A percentile compares a stretch with the other conserved stretches of the same genome.
phyloP scores from a whole-genome alignment of 2,888 invertebrate genomes.

The Eulithis testata region DNA sequence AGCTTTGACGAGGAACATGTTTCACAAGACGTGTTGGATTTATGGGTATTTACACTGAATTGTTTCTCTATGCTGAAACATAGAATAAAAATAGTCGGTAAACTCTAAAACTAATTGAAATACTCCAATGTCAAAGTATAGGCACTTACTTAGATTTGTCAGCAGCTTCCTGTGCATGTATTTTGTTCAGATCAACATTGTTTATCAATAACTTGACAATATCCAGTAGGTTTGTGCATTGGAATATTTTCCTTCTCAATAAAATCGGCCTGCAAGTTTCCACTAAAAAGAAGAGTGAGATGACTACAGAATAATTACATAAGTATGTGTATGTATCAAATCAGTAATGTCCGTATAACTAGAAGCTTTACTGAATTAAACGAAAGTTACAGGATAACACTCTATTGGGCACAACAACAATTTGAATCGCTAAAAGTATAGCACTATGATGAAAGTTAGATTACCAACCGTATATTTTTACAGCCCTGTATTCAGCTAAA shows the following conservation, averaged over 20 bases:
- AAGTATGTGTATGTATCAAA: no score
- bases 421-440: neutral
- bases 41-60: conserved; percentile 40
- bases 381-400: no score
- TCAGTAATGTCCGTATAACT: no score
- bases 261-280: conserved; percentile 72
- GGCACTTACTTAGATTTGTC: conserved; percentile 56
- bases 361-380: no score
- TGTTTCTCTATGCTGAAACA: conserved; percentile 50
- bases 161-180: conserved; percentile 54
- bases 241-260: conserved; percentile 68
- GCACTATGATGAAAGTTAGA: neutral
- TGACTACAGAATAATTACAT: neutral
- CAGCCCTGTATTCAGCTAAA: conserved; percentile 78
- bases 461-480: conserved; percentile 74
- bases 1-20: conserved; percentile 55
- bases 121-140: conserved; percentile 5
- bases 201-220: conserved; percentile 68
- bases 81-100: conserved; percentile 9
- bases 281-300: conserved; percentile 60
- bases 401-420: neutral
- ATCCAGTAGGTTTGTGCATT: conserved; percentile 71
- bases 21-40: conserved; percentile 55
- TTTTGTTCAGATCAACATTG: conserved; percentile 65
- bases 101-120: neutral